Percentiles rank a stretch among this genome's conserved stretches.
Conservation (phyloP, 92 coral and sea anemone species). For the Phymanthus crucifer region DNA sequence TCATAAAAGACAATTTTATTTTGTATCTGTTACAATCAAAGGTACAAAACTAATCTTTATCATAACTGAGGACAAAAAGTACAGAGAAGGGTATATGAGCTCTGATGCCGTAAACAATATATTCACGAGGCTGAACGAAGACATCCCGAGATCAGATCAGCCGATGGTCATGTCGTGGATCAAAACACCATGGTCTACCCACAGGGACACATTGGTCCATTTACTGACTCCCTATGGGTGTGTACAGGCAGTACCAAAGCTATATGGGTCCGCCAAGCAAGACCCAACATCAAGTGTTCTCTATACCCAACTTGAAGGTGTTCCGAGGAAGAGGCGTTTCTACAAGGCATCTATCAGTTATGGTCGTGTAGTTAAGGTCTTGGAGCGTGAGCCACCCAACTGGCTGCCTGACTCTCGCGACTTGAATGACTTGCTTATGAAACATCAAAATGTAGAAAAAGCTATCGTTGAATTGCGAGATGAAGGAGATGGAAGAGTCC, state of each 20-base stretch:
- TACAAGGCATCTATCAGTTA: slow-evolving; percentile 15
- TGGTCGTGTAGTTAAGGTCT: background rate
- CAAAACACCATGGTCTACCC: background rate
- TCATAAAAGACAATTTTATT: too few relatives aligned
- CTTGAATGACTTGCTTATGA: background rate
- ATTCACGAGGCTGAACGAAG: background rate
- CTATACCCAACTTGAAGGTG: background rate
- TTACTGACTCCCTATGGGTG: background rate
- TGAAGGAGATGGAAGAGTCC: background rate
- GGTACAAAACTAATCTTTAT: too few relatives aligned
- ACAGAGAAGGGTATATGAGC: slow-evolving; percentile 7
- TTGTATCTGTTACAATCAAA: too few relatives aligned
- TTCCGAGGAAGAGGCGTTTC: background rate
- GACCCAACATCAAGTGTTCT: background rate
- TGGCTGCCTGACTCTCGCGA: slow-evolving; percentile 27
- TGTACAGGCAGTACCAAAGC: background rate
- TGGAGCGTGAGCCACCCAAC: background rate
- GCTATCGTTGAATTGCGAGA: slow-evolving; percentile 29
- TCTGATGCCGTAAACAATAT: background rate
- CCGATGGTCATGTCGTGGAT: slow-evolving; percentile 25
- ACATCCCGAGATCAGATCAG: background rate
- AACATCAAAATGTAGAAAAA: background rate
- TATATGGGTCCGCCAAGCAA: background rate
- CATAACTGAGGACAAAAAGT: background rate
- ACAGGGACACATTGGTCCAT: slow-evolving; percentile 1